A percentile compares a stretch with the other conserved stretches of the same genome.
These are phyloP conservation scores for rat (Rattus norvegicus) DNA, from an alignment of 2,113 vertebrate genomes.

Conservation along the genomic window DNA sequence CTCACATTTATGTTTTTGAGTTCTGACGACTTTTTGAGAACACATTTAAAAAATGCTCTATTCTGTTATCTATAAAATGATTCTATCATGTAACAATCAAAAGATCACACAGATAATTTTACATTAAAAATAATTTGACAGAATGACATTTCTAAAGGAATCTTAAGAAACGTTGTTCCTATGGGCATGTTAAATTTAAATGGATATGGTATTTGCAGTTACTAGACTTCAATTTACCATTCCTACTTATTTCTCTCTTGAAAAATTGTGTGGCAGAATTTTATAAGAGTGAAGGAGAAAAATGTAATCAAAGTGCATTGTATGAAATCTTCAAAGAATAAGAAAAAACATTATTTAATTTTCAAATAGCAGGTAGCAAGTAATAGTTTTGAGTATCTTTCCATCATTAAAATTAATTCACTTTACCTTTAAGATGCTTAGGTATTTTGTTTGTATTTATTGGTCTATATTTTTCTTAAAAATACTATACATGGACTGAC, in stretches of 20 bases:
- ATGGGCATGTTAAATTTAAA: neutral
- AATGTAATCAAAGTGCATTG: neutral
- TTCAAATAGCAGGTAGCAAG: neutral
- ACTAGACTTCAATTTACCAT: neutral
- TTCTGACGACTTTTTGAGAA: slow-evolving; percentile 49
- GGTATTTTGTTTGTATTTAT: neutral
- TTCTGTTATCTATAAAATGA: neutral
- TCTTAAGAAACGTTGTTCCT: neutral
- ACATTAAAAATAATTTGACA: neutral
- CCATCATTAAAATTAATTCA: neutral
- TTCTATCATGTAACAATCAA: neutral
- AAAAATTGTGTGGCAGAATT: neutral
- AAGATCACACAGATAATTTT: slow-evolving; percentile 34
- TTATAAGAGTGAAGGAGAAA: neutral
- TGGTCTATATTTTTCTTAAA: neutral
- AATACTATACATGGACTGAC: too few species aligned
- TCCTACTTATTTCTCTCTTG: neutral
- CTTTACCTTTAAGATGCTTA: neutral
- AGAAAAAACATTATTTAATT: too few species aligned
- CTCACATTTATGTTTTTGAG: slow-evolving; percentile 43
- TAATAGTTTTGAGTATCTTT: neutral
- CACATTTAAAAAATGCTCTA: slow-evolving; percentile 5
- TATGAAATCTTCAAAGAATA: neutral
- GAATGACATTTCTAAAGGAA: neutral
- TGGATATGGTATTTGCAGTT: neutral